Conservation (phyloP, 2,888 invertebrate species). For the Fragum fragum region DNA sequence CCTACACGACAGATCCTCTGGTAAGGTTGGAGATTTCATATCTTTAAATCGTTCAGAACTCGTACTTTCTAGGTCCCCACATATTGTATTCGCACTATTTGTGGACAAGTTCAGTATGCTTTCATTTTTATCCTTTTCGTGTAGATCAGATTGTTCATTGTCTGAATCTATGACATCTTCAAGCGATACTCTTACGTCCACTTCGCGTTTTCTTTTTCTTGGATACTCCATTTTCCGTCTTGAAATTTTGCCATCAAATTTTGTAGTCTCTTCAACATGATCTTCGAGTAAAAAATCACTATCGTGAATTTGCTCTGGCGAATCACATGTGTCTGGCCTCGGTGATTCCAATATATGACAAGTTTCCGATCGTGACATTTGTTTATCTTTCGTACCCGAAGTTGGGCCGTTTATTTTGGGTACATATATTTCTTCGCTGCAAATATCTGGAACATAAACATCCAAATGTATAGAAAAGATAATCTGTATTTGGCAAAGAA, state of each 20-base stretch:
- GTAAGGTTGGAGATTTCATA: conserved; percentile 41
- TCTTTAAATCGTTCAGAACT: conserved; percentile 1
- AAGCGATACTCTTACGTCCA: conserved; percentile 35
- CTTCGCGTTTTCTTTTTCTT: conserved; percentile 80
- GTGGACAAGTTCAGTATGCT: conserved; percentile 41
- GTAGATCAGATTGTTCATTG: neutral
- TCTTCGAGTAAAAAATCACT: conserved; percentile 50
- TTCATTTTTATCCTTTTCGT: neutral
- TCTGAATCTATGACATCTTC: neutral
- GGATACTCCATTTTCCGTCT: conserved; percentile 85
- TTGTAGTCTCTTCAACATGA: conserved; percentile 46
- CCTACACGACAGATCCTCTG: conserved; percentile 57
- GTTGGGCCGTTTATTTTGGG: neutral
- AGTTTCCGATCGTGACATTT: neutral
- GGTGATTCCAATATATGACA: neutral
- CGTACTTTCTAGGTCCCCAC: conserved; percentile 39
- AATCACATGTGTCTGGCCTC: neutral
- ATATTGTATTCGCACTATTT: conserved; percentile 25
- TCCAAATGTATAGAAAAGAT: no score
- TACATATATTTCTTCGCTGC: neutral
- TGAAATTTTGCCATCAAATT: conserved; percentile 81
- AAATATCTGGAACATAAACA: conserved; percentile 6
- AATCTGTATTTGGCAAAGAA: no score
- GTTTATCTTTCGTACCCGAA: neutral
- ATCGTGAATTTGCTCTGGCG: conserved; percentile 2